These are phyloP conservation scores for Tragulus kanchil DNA, from an alignment of 2,113 vertebrate species.

Conservation along the genomic window DNA sequence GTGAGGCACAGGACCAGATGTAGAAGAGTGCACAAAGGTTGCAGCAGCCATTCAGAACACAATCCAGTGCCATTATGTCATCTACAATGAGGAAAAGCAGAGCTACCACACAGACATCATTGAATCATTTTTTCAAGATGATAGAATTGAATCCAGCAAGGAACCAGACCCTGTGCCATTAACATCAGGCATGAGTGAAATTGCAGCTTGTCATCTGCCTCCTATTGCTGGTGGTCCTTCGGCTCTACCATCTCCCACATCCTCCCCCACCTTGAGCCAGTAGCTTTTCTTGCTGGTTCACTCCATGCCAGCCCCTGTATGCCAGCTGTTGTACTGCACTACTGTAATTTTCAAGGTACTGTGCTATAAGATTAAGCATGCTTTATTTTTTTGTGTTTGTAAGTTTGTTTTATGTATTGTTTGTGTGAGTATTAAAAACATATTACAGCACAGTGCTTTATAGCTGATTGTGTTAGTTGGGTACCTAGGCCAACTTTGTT, in stretches of 20 bases:
- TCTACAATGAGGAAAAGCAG: not conserved
- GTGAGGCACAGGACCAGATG: not conserved
- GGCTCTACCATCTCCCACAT: not conserved
- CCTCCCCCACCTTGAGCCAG: not conserved
- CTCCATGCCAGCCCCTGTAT: not conserved
- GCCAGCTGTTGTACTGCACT: not conserved
- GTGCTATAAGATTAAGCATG: not conserved
- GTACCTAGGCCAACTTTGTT: not conserved
- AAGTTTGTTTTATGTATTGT: not conserved
- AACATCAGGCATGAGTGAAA: not conserved
- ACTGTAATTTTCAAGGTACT: not conserved
- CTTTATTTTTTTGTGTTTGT: not conserved
- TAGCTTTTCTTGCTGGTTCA: not conserved
- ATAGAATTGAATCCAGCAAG: not conserved
- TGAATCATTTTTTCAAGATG: not conserved
- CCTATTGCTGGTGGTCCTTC: not conserved
- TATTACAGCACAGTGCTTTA: not conserved
- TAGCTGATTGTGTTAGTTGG: not conserved
- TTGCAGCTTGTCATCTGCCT: not conserved
- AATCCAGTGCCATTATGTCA: not conserved
- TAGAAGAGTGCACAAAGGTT: not conserved
- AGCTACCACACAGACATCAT: not conserved
- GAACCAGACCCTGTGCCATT: not conserved
- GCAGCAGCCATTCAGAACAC: not conserved
- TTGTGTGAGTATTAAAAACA: not conserved